phyloP scores from a whole-genome alignment of 2,797 vertebrate genomes.

The Melanotaenia maccullochi region DNA sequence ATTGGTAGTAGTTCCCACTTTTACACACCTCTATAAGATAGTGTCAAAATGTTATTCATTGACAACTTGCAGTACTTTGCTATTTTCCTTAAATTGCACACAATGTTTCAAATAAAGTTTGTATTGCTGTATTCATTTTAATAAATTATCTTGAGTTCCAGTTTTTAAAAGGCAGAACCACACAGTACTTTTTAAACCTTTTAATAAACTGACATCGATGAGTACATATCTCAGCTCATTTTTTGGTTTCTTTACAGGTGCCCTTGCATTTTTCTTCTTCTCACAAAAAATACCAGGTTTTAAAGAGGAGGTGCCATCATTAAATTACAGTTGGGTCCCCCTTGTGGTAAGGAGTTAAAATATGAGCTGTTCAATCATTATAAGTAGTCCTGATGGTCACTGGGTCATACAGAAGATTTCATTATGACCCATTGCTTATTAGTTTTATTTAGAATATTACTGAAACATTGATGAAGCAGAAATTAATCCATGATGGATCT shows the following conservation, averaged over 20 bases:
- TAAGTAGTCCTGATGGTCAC: background rate
- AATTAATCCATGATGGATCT: background rate
- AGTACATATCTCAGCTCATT: background rate
- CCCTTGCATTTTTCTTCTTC: constrained; percentile 94
- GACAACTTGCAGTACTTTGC: background rate
- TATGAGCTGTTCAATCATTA: background rate
- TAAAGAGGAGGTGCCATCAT: constrained; percentile 85
- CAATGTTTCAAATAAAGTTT: background rate
- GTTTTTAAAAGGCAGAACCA: background rate
- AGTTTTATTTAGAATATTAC: background rate
- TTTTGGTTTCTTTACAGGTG: constrained; percentile 79
- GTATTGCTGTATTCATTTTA: background rate
- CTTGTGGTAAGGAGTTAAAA: constrained; percentile 87
- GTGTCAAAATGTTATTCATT: background rate
- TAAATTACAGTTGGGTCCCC: constrained; percentile 97
- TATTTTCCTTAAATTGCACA: background rate
- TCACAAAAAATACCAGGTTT: constrained; percentile 87
- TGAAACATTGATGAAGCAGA: background rate
- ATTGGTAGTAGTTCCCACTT: background rate
- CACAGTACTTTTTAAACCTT: background rate
- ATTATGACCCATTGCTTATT: background rate
- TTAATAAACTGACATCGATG: background rate
- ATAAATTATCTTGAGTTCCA: background rate
- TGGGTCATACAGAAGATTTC: background rate
- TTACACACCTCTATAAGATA: background rate